Evolutionary conservation across 2,797 vertebrate species (phyloP).

Genomic region (Sebastes hubbsi): DNA sequence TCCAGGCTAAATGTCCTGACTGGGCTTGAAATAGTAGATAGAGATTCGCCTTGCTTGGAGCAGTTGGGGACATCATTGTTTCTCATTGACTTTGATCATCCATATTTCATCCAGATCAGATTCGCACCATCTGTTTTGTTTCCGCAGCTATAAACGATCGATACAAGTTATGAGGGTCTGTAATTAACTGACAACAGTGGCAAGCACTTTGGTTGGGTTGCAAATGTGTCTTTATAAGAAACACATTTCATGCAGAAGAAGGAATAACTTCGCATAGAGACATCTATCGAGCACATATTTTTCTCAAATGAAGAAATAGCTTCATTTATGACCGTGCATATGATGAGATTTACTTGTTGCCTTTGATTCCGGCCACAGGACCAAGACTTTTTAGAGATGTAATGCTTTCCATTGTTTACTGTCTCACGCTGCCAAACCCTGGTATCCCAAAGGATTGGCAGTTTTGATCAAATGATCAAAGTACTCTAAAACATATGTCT

Average conservation of each 20-base stretch:
- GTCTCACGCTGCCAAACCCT: constrained; percentile 33
- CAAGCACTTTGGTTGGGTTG: constrained; percentile 25
- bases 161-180: background rate
- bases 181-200: constrained; percentile 25
- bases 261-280: constrained; percentile 15
- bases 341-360: constrained; percentile 22
- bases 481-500: constrained; percentile 53
- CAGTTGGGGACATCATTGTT: background rate
- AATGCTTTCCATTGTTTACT: constrained; percentile 39
- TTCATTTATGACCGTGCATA: constrained; percentile 58
- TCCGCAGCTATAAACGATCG: background rate
- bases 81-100: constrained; percentile 23
- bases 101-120: constrained; percentile 2
- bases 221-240: constrained; percentile 26
- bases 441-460: constrained; percentile 31
- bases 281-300: constrained; percentile 37
- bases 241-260: constrained; percentile 32
- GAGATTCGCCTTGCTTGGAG: background rate
- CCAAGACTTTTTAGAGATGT: constrained; percentile 13
- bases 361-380: constrained; percentile 50
- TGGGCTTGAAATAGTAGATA: background rate
- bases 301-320: constrained; percentile 18
- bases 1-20: background rate
- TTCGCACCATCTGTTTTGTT: constrained; percentile 25
- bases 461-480: constrained; percentile 65